Evolutionary conservation across 2,113 vertebrate genomes (phyloP), one percentile per base, ranked within the genome.

Genomic region (Lophochroa leadbeateri): DNA sequence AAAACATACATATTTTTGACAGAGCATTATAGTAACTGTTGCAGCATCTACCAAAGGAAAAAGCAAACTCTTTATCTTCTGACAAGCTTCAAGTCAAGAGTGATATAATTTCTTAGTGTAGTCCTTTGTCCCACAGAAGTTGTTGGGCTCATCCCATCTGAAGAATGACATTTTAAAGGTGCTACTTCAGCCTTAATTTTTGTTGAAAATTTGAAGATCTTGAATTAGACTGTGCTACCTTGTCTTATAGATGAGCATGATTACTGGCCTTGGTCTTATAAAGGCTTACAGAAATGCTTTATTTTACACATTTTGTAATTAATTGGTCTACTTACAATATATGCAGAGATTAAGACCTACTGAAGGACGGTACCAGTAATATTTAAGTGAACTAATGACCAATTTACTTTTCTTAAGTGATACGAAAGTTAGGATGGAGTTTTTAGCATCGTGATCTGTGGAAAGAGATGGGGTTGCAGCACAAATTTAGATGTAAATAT

Each of bases 31-130:
- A 18, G 7, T 28, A 79, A 53, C 25, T 85, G 3, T 49, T 88
- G 37, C 5, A 82, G 27, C 10, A 49, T 53, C 18, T 86, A 23
- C 21, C 11, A 68, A 60, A 6, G 8, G 7, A 94, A 53, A 43
- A 24, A 57, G 4, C 4, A 88, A 85, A 64, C 28, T 64, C 44
- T 77, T 82, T 68, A 24, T 8, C 6, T 88, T 76, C 76, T 58
- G 10, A 39, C 37, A 63, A 63, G 10, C 27, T 88, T 53, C 28
- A 68, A 52, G 10, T 70, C 49, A 86, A 58, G 13, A 58, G 46
- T 17, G 5, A 24, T 11, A 21, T 28, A 74, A 46, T 52, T 69
- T 52, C 2, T 77, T 44, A 44, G 3, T 0, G 0, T 15, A 28
- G 4, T 16, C 24, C 57, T 86, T 75, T 88, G 33, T 16, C 14